phyloP scores from a whole-genome alignment of 1,140 invertebrate genomes.

The Cepaea nemoralis region DNA sequence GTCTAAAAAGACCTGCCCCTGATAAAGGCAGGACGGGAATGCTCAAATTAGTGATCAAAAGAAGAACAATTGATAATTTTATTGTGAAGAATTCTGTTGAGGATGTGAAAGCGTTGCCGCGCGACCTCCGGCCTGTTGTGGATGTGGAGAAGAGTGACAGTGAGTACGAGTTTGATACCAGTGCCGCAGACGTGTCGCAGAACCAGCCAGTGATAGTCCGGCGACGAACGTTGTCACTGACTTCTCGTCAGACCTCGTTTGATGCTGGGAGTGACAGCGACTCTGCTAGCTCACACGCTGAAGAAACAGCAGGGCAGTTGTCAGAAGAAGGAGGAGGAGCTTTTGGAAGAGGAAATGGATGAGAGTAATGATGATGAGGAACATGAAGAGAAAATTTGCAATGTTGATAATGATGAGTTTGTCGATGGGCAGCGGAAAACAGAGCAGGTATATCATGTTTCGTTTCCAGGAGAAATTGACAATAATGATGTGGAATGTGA shows the following conservation, averaged over 20 bases:
- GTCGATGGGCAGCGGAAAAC: not conserved
- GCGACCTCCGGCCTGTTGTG: constrained; percentile 33
- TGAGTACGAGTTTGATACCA: constrained; percentile 34
- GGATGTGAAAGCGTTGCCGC: not conserved
- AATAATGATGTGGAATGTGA: not conserved
- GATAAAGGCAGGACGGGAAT: constrained; percentile 32
- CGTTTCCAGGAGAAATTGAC: constrained; percentile 12
- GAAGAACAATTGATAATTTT: constrained; percentile 29
- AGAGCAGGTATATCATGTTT: constrained; percentile 11
- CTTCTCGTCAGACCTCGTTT: constrained; percentile 24
- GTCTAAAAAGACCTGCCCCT: constrained; percentile 14
- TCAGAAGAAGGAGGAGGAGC: constrained; percentile 8
- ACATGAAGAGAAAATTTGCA: constrained; percentile 2
- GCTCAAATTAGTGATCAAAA: constrained; percentile 36
- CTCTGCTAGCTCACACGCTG: not conserved
- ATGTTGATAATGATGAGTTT: constrained; percentile 20
- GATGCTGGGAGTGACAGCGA: constrained; percentile 23
- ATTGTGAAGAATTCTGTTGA: constrained; percentile 29
- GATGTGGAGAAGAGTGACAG: constrained; percentile 40
- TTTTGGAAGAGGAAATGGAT: constrained; percentile 8
- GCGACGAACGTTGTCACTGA: constrained; percentile 12
- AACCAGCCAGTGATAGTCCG: constrained; percentile 24
- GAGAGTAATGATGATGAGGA: constrained; percentile 20
- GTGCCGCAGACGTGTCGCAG: not conserved
- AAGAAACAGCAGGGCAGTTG: not conserved